Evolutionary conservation across 2,888 invertebrate genomes (phyloP).

Genomic region (Aphrophora alni): DNA sequence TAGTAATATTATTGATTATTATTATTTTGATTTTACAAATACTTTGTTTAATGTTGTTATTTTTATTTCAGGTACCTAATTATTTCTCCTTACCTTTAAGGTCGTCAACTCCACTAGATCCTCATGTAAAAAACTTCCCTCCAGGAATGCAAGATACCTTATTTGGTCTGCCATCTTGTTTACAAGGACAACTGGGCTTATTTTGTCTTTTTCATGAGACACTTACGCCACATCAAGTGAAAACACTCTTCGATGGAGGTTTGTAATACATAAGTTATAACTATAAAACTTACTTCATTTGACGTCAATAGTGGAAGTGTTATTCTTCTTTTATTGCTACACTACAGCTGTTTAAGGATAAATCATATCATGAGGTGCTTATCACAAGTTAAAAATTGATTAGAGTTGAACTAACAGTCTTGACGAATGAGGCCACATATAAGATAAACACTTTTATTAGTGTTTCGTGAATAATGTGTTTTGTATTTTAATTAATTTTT

Average conservation of each 20-base stretch:
- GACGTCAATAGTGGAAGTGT: too few relatives aligned
- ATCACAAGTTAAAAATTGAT: too few relatives aligned
- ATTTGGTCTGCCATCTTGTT: slow-evolving; percentile 61
- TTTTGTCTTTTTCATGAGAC: slow-evolving; percentile 61
- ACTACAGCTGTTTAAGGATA: too few relatives aligned
- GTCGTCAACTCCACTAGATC: slow-evolving; percentile 59
- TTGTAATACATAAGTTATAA: slow-evolving; percentile 30
- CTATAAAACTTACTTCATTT: too few relatives aligned
- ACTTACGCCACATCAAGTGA: slow-evolving; percentile 56
- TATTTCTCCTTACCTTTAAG: slow-evolving; percentile 60
- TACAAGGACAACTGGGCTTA: slow-evolving; percentile 63
- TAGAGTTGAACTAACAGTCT: too few relatives aligned
- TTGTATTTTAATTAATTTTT: slow-evolving; percentile 36
- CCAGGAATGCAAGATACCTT: slow-evolving; percentile 63
- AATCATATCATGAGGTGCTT: neutral
- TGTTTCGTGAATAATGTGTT: too few relatives aligned
- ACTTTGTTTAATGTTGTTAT: neutral
- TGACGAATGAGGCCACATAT: too few relatives aligned
- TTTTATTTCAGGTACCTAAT: slow-evolving; percentile 57
- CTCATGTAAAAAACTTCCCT: slow-evolving; percentile 62
- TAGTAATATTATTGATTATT: too few relatives aligned
- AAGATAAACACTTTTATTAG: neutral
- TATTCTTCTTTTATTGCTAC: too few relatives aligned
- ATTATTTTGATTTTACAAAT: too few relatives aligned
- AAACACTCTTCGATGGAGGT: slow-evolving; percentile 56